These are phyloP conservation scores for Acanthurus lineatus DNA, from an alignment of 2,797 vertebrate species.

Conservation along the genomic window DNA sequence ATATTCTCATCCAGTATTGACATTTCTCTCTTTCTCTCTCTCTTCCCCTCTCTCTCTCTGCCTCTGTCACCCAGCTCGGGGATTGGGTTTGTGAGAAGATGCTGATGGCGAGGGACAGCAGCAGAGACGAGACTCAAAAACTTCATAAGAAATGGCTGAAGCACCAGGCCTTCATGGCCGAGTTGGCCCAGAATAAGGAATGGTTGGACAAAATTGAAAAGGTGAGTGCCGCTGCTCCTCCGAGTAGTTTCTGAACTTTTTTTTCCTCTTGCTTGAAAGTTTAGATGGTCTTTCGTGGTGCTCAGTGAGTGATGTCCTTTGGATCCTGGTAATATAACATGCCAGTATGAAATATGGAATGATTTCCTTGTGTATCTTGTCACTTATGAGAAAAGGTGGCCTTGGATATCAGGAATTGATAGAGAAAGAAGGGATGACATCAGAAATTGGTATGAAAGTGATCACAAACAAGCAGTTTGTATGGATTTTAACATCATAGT, in stretches of 20 bases:
- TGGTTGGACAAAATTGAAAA: constrained; percentile 95
- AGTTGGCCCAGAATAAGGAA: constrained; percentile 93
- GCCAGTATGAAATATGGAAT: not conserved
- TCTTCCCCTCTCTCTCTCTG: not conserved
- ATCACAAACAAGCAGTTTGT: not conserved
- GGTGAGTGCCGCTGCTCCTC: constrained; percentile 80
- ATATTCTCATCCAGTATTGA: constrained; percentile 16
- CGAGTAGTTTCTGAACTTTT: too few relatives aligned
- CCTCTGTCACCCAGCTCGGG: constrained; percentile 79
- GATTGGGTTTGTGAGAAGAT: constrained; percentile 91
- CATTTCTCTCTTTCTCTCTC: constrained; percentile 20
- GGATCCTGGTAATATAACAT: not conserved
- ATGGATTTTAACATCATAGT: not conserved
- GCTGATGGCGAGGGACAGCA: constrained; percentile 91
- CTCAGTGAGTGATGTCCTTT: not conserved
- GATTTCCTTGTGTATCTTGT: not conserved
- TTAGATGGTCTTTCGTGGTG: not conserved
- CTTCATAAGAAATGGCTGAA: constrained; percentile 94
- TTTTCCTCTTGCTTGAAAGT: not conserved
- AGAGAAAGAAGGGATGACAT: not conserved
- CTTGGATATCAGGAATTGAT: not conserved
- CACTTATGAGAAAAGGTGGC: not conserved
- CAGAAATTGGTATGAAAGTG: not conserved
- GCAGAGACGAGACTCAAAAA: constrained; percentile 89
- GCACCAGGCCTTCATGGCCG: constrained; percentile 91